Conservation (phyloP, 2,888 invertebrate species). For the Hydroisotoma schaefferi region DNA sequence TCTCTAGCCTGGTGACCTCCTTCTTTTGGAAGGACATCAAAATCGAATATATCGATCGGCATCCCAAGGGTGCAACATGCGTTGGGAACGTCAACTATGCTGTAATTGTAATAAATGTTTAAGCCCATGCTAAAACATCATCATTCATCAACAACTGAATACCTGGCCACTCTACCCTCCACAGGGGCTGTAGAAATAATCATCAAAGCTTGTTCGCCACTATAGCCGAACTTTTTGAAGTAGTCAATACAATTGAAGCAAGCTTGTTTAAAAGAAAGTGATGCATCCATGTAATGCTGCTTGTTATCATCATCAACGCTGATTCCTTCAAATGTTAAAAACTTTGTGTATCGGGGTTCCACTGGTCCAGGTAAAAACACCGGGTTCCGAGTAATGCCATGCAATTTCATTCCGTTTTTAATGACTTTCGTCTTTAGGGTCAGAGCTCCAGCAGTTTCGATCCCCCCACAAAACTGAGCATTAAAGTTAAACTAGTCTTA, state of each 20-base stretch:
- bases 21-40: conserved; percentile 31
- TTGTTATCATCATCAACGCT: conserved; percentile 33
- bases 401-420: conserved; percentile 30
- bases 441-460: conserved; percentile 38
- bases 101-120: no score
- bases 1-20: conserved; percentile 15
- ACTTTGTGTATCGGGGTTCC: conserved; percentile 30
- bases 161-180: conserved; percentile 17
- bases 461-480: conserved; percentile 38
- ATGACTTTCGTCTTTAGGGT: conserved; percentile 25
- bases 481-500: neutral
- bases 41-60: conserved; percentile 38
- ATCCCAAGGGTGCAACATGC: conserved; percentile 31
- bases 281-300: conserved; percentile 37
- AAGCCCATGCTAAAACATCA: no score
- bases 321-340: conserved; percentile 40
- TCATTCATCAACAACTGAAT: no score
- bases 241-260: conserved; percentile 30
- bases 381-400: conserved; percentile 31
- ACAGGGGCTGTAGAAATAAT: conserved; percentile 27
- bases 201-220: conserved; percentile 27
- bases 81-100: conserved; percentile 35
- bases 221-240: conserved; percentile 36
- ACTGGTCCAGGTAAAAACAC: conserved; percentile 40
- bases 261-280: conserved; percentile 29